Percentiles rank a stretch among this genome's conserved stretches.
Evolutionary conservation across 37 sponge, comb jelly and placozoan genomes (phyloP).

Genomic region (Eunapius fragilis): DNA sequence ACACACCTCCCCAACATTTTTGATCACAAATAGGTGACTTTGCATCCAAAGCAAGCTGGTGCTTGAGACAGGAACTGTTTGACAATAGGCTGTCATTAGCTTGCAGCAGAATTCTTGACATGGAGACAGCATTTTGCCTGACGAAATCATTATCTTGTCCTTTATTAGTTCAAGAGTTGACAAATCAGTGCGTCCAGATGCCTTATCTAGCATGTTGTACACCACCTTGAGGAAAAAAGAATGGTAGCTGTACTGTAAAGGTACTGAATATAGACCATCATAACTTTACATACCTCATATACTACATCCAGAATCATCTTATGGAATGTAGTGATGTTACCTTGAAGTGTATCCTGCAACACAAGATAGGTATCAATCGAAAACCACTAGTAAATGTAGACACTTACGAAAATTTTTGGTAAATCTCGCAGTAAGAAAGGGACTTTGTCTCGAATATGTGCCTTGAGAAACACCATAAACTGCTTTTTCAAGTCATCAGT

Average conservation of each 20-base stretch:
- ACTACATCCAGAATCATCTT: constrained; percentile 46
- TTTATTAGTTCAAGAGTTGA: neutral
- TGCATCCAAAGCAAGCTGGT: constrained; percentile 54
- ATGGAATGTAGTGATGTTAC: neutral
- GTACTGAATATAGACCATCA: neutral
- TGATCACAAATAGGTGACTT: constrained; percentile 16
- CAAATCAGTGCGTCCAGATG: neutral
- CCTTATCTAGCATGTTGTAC: neutral
- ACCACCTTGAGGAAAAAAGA: neutral
- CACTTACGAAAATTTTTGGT: neutral
- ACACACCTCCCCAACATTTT: constrained; percentile 28
- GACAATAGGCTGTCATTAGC: constrained; percentile 35
- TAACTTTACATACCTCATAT: neutral
- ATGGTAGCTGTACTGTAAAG: too few relatives aligned
- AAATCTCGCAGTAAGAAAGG: neutral
- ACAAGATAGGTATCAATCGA: neutral
- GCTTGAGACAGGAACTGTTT: constrained; percentile 15
- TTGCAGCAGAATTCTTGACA: constrained; percentile 63
- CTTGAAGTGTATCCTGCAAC: neutral
- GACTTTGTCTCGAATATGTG: neutral
- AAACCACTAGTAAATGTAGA: too few relatives aligned
- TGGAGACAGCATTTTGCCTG: constrained; percentile 25
- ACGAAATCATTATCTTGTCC: neutral
- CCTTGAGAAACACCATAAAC: neutral
- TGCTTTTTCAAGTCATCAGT: neutral